Percentiles rank a stretch among this genome's conserved stretches.
Evolutionary conservation across 2,888 invertebrate species (phyloP).

Genomic region (Calliscelio sp.): DNA sequence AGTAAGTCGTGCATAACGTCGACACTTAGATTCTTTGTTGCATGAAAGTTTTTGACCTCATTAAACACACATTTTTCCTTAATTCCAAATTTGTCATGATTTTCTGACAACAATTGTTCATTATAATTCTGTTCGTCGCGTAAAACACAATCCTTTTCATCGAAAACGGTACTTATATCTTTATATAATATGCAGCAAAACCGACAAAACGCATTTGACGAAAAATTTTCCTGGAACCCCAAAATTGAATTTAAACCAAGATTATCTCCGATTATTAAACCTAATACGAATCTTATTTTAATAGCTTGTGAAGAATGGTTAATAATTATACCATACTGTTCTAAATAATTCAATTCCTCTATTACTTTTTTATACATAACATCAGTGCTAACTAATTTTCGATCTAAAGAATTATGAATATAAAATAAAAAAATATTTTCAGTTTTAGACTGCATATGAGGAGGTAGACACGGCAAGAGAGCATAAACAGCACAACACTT

Average conservation of each 20-base stretch:
- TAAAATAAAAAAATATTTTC: slow-evolving; percentile 59
- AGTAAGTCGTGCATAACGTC: slow-evolving; percentile 74
- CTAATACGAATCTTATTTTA: no score
- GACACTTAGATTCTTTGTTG: slow-evolving; percentile 58
- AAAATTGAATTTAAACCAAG: slow-evolving; percentile 69
- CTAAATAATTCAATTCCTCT: slow-evolving; percentile 63
- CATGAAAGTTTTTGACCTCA: no score
- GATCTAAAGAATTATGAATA: slow-evolving; percentile 63
- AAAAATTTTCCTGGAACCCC: slow-evolving; percentile 68
- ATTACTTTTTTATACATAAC: slow-evolving; percentile 53
- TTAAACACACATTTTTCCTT: no score
- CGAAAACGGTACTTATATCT: slow-evolving; percentile 51
- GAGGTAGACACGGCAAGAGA: slow-evolving; percentile 65
- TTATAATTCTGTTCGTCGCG: slow-evolving; percentile 59
- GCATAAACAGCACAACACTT: slow-evolving; percentile 74
- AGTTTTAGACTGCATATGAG: slow-evolving; percentile 63
- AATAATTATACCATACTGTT: slow-evolving; percentile 53
- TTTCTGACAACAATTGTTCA: slow-evolving; percentile 49
- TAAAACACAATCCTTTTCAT: slow-evolving; percentile 65
- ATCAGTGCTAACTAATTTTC: no score
- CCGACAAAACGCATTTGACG: slow-evolving; percentile 67
- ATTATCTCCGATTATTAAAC: slow-evolving; percentile 72
- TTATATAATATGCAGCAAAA: slow-evolving; percentile 69
- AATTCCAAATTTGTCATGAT: slow-evolving; percentile 54
- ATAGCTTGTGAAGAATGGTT: no score